Conservation (phyloP, 2,113 vertebrate species). For the Pelodiscus sinensis region DNA sequence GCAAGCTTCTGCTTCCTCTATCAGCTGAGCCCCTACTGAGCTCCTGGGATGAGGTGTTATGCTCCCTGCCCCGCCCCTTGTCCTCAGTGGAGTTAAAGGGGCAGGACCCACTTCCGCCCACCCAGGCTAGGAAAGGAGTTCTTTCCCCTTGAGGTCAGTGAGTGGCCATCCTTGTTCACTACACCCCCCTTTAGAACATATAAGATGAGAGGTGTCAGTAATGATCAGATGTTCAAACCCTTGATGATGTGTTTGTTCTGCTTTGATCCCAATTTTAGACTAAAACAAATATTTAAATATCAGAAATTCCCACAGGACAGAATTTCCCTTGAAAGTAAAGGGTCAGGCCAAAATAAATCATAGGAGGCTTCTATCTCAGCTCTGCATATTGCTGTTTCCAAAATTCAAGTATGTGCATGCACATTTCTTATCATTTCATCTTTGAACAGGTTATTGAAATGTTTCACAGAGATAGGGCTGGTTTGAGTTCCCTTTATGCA, state of each 20-base stretch:
- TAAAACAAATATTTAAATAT: neutral
- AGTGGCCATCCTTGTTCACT: too few relatives aligned
- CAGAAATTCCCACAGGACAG: neutral
- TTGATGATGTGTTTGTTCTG: neutral
- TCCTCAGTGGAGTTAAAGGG: too few relatives aligned
- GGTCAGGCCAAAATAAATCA: neutral
- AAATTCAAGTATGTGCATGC: neutral
- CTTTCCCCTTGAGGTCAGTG: too few relatives aligned
- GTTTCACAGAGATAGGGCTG: neutral
- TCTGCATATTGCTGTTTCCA: neutral
- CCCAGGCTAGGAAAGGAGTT: too few relatives aligned
- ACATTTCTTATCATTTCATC: neutral
- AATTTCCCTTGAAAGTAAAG: fast-evolving
- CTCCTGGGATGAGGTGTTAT: too few relatives aligned
- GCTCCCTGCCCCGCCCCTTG: too few relatives aligned
- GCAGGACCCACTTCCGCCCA: too few relatives aligned
- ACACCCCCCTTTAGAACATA: neutral
- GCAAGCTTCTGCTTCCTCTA: too few relatives aligned
- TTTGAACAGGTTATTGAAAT: neutral
- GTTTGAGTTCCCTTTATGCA: neutral
- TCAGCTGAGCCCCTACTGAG: too few relatives aligned
- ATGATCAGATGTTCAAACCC: neutral
- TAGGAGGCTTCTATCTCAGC: neutral
- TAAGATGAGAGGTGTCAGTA: fast-evolving
- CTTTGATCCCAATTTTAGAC: neutral